Base-by-base conservation (phyloP, 2,888 invertebrate genomes). In the Leptogaster cylindrica region DNA sequence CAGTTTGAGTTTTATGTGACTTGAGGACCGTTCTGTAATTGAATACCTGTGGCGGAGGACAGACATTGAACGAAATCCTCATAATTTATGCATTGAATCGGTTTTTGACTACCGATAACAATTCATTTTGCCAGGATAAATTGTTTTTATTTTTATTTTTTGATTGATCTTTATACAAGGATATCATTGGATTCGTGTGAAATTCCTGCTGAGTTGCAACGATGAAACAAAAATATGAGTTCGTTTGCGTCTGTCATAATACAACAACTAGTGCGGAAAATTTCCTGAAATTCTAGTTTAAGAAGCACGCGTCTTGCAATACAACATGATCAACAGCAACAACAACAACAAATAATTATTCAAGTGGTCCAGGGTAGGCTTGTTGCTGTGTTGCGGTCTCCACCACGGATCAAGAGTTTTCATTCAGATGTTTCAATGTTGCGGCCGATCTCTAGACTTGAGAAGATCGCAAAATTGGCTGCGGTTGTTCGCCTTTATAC, bases 181-280 rank as follows among this genome's bases (percentile, higher is more conserved):
- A 23, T 46, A 20, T 46, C 23, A 46, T 46, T 5, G 46, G 46
- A 46, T 10, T 6, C 23, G 25, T 20, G 46, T 8, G 46, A 46
- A 1, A 2, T n/a, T 23, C 46, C 46, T 46, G n/a, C 25, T 12
- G 16, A 16, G 18, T 10, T 44, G 12, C 3, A 10, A 20, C 18
- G 12, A 8, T 44, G 8, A 18, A 16, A 12, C 14, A 18, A 51
- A 71, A 69, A 71, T 77, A 77, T 77, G 76, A 77, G 77, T 77
- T 77, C 76, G 75, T 77, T 77, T 77, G 74, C 77, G 77, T 77
- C 75, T 77, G 77, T 77, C 77, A 77, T 76, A 77, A 76, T 72
- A 65, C 39, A 41, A 65, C 41, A 55, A 66, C 69, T 23, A 69
- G 70, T 68, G 70, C 71, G 70, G 71, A 71, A 72, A 71, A 70